These are phyloP conservation scores for Lissocephala sabroskyi DNA, from an alignment of 2,888 invertebrate genomes.

Conservation along the genomic window DNA sequence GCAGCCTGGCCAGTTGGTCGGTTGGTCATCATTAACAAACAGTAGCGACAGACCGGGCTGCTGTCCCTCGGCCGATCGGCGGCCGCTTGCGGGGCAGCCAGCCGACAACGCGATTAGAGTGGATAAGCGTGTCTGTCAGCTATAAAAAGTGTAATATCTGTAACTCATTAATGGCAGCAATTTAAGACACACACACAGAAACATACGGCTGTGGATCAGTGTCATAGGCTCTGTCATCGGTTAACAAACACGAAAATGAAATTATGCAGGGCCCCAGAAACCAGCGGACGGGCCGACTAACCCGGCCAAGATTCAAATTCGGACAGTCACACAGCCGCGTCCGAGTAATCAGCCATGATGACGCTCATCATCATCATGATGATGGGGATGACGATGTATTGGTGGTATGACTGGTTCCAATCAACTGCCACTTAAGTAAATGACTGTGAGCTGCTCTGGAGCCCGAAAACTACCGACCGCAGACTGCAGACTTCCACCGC, in stretches of 20 bases:
- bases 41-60: constrained; percentile 37
- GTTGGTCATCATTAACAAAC: constrained; percentile 52
- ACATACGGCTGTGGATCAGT: not conserved
- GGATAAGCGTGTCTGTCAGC: constrained; percentile 68
- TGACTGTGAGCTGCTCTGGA: constrained; percentile 60
- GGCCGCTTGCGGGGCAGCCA: constrained; percentile 1
- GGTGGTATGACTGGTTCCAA: constrained; percentile 52
- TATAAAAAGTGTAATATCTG: constrained; percentile 68
- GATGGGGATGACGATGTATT: constrained; percentile 2
- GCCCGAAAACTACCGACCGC: no score
- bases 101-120: constrained; percentile 57
- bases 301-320: not conserved
- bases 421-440: constrained; percentile 65
- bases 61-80: not conserved
- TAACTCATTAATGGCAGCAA: constrained; percentile 68
- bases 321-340: not conserved
- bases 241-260: no score
- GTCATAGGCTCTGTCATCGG: no score
- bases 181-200: constrained; percentile 40
- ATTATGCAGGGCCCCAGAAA: no score
- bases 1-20: constrained; percentile 27
- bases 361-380: constrained; percentile 7
- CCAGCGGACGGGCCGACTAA: no score
- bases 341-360: constrained; percentile 12
- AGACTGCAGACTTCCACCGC: no score